phyloP scores from a whole-genome alignment of 2,113 vertebrate species.

The Pteronura brasiliensis region DNA sequence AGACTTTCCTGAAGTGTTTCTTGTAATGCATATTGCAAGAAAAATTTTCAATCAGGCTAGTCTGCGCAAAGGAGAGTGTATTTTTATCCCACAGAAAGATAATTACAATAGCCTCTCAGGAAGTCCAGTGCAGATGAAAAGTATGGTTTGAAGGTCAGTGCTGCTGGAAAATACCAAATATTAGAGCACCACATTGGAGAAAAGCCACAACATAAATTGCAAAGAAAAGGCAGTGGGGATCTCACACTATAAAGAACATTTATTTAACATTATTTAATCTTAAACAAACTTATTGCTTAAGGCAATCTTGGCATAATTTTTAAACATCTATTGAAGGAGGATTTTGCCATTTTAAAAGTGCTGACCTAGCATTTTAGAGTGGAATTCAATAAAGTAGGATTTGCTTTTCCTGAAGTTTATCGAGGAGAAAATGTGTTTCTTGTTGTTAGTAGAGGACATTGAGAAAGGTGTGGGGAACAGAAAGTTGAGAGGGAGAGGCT shows the following conservation, averaged over 20 bases:
- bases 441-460: neutral
- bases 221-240: neutral
- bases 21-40: too few relatives aligned
- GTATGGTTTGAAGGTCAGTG: neutral
- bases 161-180: accelerated
- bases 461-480: neutral
- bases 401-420: neutral
- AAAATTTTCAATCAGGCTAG: neutral
- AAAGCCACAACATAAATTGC: accelerated
- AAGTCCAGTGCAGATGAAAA: neutral
- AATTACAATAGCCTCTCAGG: neutral
- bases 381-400: neutral
- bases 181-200: too few relatives aligned
- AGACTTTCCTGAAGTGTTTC: neutral
- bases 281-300: neutral
- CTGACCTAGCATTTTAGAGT: neutral
- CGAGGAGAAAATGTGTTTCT: neutral
- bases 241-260: too few relatives aligned
- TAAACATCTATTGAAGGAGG: neutral
- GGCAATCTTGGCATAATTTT: neutral
- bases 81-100: neutral
- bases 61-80: neutral
- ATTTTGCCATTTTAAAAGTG: neutral
- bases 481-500: neutral
- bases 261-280: neutral